Base-by-base conservation (phyloP, 2,888 invertebrate species). In the Amphimallon solstitiale region DNA sequence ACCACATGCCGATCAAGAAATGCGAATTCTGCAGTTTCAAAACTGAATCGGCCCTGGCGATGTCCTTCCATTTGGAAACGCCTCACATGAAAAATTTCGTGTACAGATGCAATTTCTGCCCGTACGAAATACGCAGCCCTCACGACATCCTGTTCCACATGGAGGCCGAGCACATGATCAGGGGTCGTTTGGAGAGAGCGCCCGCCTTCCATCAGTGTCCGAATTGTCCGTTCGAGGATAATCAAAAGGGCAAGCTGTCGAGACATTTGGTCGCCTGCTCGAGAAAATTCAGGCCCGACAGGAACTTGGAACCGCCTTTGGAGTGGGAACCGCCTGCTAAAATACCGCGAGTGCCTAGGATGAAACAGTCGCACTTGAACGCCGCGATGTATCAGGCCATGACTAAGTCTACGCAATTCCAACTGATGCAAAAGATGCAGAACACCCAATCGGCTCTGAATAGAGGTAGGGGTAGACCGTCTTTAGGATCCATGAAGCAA, bases 311-410 rank as follows among this genome's bases (percentile, higher is more conserved):
- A 72, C 95, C 96, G 3, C 93, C 95, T 0, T 83, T 89, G 1
- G 95, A 95, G 78, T 95, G 94, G 93, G 95, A 95, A 78, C 95
- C 95, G 1, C 96, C 96, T 0, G 95, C 95, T 2, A 95, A 96
- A 83, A 94, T 95, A 83, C 94, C 95, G 68, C 89, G 92, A 84
- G 86, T 91, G 76, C 82, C 82, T 62, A 78, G 82, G 67, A 78
- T 82, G 77, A 78, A 82, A 68, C 81, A 80, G 64, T 76, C 77
- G 34, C 80, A 78, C n/a, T 54, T 75, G 10, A 73, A 74, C n/a
- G 74, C 84, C 59, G 78, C 80, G 12, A 74, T 78, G 17, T 85
- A 87, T 74, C 86, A 85, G 38, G 84, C 86, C 35, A 85, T 85
- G 75, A 75, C 77, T n/a, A 79, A 80, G 65, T 75, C 82, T 70